Conservation (phyloP, 2,888 invertebrate species). For the Hecatera dysodea region DNA sequence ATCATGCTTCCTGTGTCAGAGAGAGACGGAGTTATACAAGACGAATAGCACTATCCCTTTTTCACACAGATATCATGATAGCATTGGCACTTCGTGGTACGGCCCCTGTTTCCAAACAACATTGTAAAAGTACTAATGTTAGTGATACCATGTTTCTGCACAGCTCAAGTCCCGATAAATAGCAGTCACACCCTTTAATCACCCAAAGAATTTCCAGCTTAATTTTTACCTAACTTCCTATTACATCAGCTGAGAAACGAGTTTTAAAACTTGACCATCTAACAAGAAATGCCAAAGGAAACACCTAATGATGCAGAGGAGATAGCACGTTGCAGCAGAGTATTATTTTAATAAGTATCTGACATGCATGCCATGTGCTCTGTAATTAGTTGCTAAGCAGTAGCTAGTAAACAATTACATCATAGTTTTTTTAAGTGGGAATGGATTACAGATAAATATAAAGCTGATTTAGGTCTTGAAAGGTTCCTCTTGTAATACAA, state of each 20-base stretch:
- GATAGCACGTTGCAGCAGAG: conserved; percentile 47
- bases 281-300: conserved; percentile 63
- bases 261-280: conserved; percentile 45
- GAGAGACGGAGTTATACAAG: too few species aligned
- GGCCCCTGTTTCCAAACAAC: too few species aligned
- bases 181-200: neutral
- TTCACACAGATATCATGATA: too few species aligned
- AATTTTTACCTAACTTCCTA: conserved; percentile 21
- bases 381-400: conserved; percentile 52
- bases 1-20: too few species aligned
- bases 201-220: neutral
- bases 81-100: too few species aligned
- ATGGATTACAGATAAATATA: neutral
- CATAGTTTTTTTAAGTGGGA: conserved; percentile 8
- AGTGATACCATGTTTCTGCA: too few species aligned
- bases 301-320: conserved; percentile 57
- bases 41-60: too few species aligned
- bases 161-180: neutral
- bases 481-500: too few species aligned
- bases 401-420: conserved; percentile 45
- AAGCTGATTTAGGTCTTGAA: neutral
- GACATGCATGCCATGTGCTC: conserved; percentile 33
- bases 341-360: conserved; percentile 64
- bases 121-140: too few species aligned
- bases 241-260: conserved; percentile 44